Evolutionary conservation across 2,113 vertebrate species (phyloP), one percentile per base, ranked within the genome.

Genomic region (Ptilonorhynchus violaceus): DNA sequence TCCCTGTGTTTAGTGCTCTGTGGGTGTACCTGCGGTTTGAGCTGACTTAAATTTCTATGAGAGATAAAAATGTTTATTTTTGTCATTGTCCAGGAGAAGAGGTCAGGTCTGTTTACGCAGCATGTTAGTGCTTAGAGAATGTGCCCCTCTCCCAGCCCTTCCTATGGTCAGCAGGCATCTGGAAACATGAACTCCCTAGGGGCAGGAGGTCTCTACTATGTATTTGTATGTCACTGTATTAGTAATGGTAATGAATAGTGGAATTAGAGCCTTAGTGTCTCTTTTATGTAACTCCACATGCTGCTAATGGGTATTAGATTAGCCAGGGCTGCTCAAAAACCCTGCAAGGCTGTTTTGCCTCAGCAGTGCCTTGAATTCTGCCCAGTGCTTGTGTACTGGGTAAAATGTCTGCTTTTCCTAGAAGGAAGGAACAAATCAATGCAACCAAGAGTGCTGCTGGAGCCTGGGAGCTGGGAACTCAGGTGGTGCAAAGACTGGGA

Each of bases 241-340:
- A 79, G 41, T 88, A 88, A 85, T 41, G 35, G 59, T 80, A 74
- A 94, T 64, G 92, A 96, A 92, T 35, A 91, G 83, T 81, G 74
- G 92, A 88, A 87, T 92, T 84, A 84, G 52, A 83, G 47, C 60
- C 28, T 88, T 46, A 78, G 67, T n/a, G 73, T 81, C 74, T 88
- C 72, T 77, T 90, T 93, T 96, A 93, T 7, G 3, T 88, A 94
- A 93, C 59, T 37, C 35, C 0, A 0, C 31, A 10, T 44, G 49
- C 70, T 84, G 49, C 70, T 96, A 93, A 89, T 59, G 62, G 83
- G 12, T 56, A 25, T 56, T 50, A 76, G 92, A 94, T 86, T 56
- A 94, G 72, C 67, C 42, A 89, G 83, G 85, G 72, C 53, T 83
- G 60, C 64, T 93, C 90, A 52, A 94, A 93, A 66, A 84, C 78